Percentiles rank a stretch among this genome's conserved stretches.
Evolutionary conservation across 2,113 vertebrate species (phyloP).

Genomic region (Trichomycterus rosablanca): DNA sequence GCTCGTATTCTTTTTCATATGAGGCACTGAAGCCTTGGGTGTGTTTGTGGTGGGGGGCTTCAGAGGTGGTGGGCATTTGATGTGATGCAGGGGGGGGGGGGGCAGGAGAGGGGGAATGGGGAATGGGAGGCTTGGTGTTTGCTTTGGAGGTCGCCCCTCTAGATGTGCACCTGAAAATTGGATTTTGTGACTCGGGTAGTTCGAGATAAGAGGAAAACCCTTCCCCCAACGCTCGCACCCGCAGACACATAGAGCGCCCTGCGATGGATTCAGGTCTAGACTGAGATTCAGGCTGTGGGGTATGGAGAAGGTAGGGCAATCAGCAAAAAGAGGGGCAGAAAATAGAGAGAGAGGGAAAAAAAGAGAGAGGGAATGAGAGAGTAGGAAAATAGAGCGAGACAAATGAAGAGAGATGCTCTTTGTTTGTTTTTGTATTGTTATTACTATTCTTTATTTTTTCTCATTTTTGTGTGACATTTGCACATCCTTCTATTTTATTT

Average conservation of each 20-base stretch:
- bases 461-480: not conserved
- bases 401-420: too few species aligned
- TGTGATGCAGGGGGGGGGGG: constrained; percentile 22
- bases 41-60: constrained; percentile 17
- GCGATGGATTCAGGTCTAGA: constrained; percentile 29
- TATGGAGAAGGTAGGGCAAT: constrained; percentile 61
- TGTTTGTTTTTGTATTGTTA: too few species aligned
- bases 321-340: constrained; percentile 50
- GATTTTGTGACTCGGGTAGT: constrained; percentile 48
- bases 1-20: constrained; percentile 50
- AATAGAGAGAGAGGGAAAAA: too few species aligned
- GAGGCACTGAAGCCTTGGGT: constrained; percentile 33
- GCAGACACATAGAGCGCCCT: constrained; percentile 17
- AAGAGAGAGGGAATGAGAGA: too few species aligned
- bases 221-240: constrained; percentile 28
- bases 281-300: constrained; percentile 61
- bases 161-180: constrained; percentile 65
- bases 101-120: constrained; percentile 7
- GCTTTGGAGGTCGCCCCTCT: constrained; percentile 62
- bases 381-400: too few species aligned
- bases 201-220: constrained; percentile 54
- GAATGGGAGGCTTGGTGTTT: constrained; percentile 48
- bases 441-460: not conserved
- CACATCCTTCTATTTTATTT: constrained; percentile 3
- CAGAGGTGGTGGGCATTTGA: constrained; percentile 31